phyloP scores from a whole-genome alignment of 2,113 vertebrate genomes.

The Pluvialis apricaria region DNA sequence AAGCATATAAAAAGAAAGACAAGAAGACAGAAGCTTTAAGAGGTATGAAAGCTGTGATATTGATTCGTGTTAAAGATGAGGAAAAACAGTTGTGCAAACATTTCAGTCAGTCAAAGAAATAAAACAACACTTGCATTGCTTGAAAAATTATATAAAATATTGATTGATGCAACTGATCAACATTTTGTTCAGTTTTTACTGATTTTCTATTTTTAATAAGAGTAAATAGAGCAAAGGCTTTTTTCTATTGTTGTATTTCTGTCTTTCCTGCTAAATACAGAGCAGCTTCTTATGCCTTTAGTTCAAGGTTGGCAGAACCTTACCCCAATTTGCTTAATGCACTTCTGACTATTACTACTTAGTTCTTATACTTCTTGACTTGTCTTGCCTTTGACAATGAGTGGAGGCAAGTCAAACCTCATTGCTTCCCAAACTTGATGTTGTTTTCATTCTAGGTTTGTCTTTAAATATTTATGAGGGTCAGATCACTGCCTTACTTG shows the following conservation, averaged over 20 bases:
- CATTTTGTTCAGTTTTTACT: not conserved
- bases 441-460: slow-evolving; percentile 72
- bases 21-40: slow-evolving; percentile 81
- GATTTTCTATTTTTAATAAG: not conserved
- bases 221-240: not conserved
- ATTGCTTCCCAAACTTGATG: not conserved
- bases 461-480: slow-evolving; percentile 88
- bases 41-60: slow-evolving; percentile 63
- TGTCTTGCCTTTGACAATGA: not conserved
- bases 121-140: not conserved
- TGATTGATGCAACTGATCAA: not conserved
- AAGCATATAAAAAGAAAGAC: slow-evolving; percentile 79
- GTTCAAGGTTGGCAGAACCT: not conserved
- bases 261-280: not conserved
- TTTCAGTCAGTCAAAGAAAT: not conserved
- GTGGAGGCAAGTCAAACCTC: not conserved
- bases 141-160: not conserved
- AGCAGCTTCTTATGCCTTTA: not conserved
- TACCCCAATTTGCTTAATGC: not conserved
- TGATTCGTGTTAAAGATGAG: not conserved
- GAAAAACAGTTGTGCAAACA: not conserved
- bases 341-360: not conserved
- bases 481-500: slow-evolving; percentile 91
- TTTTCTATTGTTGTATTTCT: not conserved
- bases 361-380: not conserved